These are phyloP conservation scores for Danio rerio DNA, from an alignment of 2,113 vertebrate genomes.

Conservation along the genomic window DNA sequence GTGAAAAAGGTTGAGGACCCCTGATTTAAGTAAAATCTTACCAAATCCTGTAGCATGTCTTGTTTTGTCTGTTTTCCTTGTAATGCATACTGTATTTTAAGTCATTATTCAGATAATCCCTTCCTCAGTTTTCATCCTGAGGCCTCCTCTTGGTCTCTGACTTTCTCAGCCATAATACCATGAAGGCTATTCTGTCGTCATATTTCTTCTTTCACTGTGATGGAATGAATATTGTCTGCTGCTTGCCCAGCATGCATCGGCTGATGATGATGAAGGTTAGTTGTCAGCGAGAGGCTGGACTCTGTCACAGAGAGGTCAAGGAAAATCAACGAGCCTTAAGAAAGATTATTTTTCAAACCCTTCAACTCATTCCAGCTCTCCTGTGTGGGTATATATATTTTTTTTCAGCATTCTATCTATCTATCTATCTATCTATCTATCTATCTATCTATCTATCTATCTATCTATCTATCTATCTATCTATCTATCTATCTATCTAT, in stretches of 20 bases:
- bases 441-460: neutral
- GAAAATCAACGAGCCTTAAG: neutral
- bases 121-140: neutral
- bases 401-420: neutral
- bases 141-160: conserved; percentile 46
- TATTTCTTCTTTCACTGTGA: conserved; percentile 52
- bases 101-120: conserved; percentile 62
- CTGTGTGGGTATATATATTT: too few relatives aligned
- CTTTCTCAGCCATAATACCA: conserved; percentile 44
- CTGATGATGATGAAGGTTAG: conserved; percentile 64
- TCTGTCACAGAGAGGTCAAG: neutral
- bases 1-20: too few relatives aligned
- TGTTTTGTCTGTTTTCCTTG: conserved; percentile 27
- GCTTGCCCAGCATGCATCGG: conserved; percentile 55
- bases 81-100: conserved; percentile 60
- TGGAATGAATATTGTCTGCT: conserved; percentile 60
- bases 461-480: neutral
- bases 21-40: too few relatives aligned
- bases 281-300: conserved; percentile 37
- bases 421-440: neutral
- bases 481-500: neutral
- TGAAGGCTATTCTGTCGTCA: conserved; percentile 20
- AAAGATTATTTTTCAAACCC: neutral
- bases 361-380: neutral
- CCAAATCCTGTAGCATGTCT: neutral